Percentiles rank a stretch among this genome's conserved stretches.
Conservation (phyloP, 2,797 vertebrate species). For the Chanos chanos region DNA sequence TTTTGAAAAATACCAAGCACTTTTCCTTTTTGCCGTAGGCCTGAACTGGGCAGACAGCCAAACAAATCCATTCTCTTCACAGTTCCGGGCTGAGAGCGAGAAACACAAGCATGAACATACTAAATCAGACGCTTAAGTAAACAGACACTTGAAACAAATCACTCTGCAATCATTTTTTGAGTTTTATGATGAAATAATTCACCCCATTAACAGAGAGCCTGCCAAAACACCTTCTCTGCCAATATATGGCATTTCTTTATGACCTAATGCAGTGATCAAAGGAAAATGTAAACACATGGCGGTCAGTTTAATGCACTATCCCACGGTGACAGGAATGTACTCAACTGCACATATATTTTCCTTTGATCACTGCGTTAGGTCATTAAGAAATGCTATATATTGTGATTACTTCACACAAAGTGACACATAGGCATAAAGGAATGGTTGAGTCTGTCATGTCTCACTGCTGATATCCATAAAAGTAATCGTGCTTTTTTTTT, state of each 20-base stretch:
- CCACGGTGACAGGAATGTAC: neutral
- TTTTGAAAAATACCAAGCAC: no score
- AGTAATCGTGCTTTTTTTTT: no score
- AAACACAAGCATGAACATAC: constrained; percentile 1
- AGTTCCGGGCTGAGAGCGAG: no score
- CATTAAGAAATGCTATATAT: neutral
- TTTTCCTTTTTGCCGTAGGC: no score
- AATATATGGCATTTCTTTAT: neutral
- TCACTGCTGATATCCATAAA: no score
- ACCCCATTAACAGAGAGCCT: neutral
- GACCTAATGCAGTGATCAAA: neutral
- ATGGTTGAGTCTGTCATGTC: no score
- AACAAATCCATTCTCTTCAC: no score
- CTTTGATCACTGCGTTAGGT: neutral
- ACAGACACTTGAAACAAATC: neutral
- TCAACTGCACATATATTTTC: constrained; percentile 3
- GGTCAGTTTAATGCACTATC: constrained; percentile 4
- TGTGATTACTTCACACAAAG: neutral
- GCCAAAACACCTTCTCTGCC: neutral
- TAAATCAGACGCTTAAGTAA: constrained; percentile 3
- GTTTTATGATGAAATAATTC: constrained; percentile 4
- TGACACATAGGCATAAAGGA: neutral
- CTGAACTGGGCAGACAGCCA: no score
- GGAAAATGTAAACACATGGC: constrained; percentile 3
- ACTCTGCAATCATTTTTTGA: neutral